These are phyloP conservation scores for Glaucopsyche alexis DNA, from an alignment of 2,888 invertebrate species.

Conservation along the genomic window DNA sequence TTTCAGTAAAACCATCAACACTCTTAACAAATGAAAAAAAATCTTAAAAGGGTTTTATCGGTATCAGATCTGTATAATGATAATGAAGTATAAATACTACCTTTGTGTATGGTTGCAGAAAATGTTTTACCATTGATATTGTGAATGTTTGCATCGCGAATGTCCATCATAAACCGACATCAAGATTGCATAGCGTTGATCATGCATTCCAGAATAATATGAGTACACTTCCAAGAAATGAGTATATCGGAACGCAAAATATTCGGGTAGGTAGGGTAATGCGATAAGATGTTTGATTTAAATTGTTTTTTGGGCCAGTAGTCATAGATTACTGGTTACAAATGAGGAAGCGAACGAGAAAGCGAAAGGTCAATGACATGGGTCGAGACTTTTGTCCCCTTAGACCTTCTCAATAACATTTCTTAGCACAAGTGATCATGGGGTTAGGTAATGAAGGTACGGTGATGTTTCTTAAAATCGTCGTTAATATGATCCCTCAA, in stretches of 20 bases:
- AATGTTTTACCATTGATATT: slow-evolving; percentile 73
- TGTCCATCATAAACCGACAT: slow-evolving; percentile 56
- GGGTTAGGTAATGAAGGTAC: slow-evolving; percentile 74
- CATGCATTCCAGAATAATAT: slow-evolving; percentile 68
- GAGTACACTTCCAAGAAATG: slow-evolving; percentile 72
- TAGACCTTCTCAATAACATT: slow-evolving; percentile 52
- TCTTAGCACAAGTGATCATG: slow-evolving; percentile 77
- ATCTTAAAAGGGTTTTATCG: slow-evolving; percentile 44
- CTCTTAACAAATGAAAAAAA: slow-evolving; percentile 49
- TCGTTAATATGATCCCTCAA: slow-evolving; percentile 80
- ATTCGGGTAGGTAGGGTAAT: slow-evolving; percentile 38
- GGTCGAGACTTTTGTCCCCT: slow-evolving; percentile 44
- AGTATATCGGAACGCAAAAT: slow-evolving; percentile 58
- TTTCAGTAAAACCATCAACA: background rate
- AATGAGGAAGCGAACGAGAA: slow-evolving; percentile 71
- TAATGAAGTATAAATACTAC: slow-evolving; percentile 74
- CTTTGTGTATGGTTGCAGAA: slow-evolving; percentile 70
- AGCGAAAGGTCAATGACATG: slow-evolving; percentile 57
- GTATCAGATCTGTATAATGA: slow-evolving; percentile 34
- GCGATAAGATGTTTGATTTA: slow-evolving; percentile 44
- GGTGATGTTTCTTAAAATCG: slow-evolving; percentile 75
- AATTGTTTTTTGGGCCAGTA: slow-evolving; percentile 53
- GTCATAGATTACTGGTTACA: slow-evolving; percentile 71
- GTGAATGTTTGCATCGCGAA: slow-evolving; percentile 66
- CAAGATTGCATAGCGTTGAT: slow-evolving; percentile 64